Conservation (phyloP, 2,888 invertebrate genomes). For the Epinotia ramella region DNA sequence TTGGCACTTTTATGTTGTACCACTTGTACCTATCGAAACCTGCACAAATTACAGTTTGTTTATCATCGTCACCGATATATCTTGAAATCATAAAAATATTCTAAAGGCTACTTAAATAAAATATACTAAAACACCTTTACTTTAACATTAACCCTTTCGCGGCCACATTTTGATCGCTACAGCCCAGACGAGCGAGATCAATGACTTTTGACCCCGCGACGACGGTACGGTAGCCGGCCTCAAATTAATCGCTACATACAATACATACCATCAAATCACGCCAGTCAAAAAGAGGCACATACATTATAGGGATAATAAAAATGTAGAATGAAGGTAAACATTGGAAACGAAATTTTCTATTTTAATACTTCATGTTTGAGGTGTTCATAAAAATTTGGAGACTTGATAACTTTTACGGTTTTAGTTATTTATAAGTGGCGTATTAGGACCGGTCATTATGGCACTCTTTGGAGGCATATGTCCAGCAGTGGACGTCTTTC, state of each 20-base stretch:
- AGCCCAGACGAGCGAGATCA: slow-evolving; percentile 10
- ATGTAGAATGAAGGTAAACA: background rate
- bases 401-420: no score
- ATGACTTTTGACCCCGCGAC: slow-evolving; percentile 30
- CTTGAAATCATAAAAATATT: no score
- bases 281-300: background rate
- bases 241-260: slow-evolving; percentile 15
- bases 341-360: background rate
- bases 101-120: background rate
- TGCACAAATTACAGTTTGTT: no score
- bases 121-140: background rate
- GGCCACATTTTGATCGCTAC: slow-evolving; percentile 17
- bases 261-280: background rate
- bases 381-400: no score
- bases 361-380: no score
- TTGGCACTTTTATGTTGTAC: no score
- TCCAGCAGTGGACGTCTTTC: no score
- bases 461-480: no score
- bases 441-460: no score
- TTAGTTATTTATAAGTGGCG: no score
- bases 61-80: no score
- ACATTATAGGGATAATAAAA: background rate
- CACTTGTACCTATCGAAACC: no score
- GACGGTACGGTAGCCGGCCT: slow-evolving; percentile 8
- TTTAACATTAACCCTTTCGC: background rate